Evolutionary conservation across 2,113 vertebrate species (phyloP).

Genomic region (Oceanodroma tethys): DNA sequence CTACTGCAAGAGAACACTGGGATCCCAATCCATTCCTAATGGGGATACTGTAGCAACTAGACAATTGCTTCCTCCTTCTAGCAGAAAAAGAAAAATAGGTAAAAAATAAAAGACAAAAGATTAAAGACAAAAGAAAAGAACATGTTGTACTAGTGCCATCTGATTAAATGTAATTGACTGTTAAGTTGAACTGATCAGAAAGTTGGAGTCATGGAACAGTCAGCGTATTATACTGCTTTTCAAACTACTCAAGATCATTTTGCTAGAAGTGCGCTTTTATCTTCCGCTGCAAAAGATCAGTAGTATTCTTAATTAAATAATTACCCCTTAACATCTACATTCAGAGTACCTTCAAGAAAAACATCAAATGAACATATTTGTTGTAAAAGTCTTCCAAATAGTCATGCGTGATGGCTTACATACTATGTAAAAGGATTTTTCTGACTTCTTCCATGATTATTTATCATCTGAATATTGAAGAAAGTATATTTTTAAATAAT

Average conservation of each 20-base stretch:
- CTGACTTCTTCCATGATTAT: not conserved
- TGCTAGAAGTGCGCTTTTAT: not conserved
- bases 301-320: constrained; percentile 31
- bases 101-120: not conserved
- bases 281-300: not conserved
- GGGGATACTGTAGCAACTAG: not conserved
- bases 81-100: not conserved
- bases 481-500: not conserved
- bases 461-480: not conserved
- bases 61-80: not conserved
- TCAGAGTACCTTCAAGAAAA: not conserved
- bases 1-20: not conserved
- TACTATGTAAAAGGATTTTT: not conserved
- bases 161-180: not conserved
- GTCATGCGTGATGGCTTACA: not conserved
- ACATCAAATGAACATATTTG: not conserved
- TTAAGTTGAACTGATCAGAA: not conserved
- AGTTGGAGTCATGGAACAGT: not conserved
- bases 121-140: not conserved
- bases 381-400: not conserved
- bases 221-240: not conserved
- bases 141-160: not conserved
- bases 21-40: not conserved
- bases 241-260: not conserved
- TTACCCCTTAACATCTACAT: not conserved